These are phyloP conservation scores for Chromoteleia sp. DNA, from an alignment of 2,888 invertebrate species.

Conservation along the genomic window DNA sequence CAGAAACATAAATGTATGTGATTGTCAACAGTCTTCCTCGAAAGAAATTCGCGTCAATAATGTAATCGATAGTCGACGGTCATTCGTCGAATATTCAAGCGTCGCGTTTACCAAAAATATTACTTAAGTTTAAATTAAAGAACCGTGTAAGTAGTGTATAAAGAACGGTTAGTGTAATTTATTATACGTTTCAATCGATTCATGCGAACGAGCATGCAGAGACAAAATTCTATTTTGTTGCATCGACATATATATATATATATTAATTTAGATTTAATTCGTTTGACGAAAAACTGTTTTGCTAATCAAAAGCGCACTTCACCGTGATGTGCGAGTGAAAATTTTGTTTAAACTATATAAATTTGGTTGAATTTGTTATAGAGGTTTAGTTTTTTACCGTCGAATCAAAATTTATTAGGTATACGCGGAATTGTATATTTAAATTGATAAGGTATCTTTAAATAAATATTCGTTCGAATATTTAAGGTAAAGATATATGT, in stretches of 20 bases:
- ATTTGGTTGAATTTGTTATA: conserved; percentile 40
- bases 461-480: conserved; percentile 43
- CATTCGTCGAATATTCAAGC: conserved; percentile 68
- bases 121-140: conserved; percentile 64
- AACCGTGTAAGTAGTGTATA: conserved; percentile 82
- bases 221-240: conserved; percentile 39
- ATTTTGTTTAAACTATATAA: neutral
- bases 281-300: conserved; percentile 9
- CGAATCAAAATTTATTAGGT: conserved; percentile 23
- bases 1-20: conserved; percentile 64
- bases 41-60: conserved; percentile 66
- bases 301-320: conserved; percentile 7
- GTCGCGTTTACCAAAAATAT: conserved; percentile 81
- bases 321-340: neutral
- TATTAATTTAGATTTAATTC: conserved; percentile 11
- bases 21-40: conserved; percentile 71
- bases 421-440: conserved; percentile 38
- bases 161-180: conserved; percentile 81
- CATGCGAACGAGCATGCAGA: conserved; percentile 40
- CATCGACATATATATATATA: no score
- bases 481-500: conserved; percentile 29
- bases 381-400: conserved; percentile 33
- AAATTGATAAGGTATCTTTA: conserved; percentile 37
- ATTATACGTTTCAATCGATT: conserved; percentile 72
- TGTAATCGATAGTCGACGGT: conserved; percentile 60